Base-by-base conservation (phyloP, 2,113 vertebrate genomes). In the Hyla sarda region DNA sequence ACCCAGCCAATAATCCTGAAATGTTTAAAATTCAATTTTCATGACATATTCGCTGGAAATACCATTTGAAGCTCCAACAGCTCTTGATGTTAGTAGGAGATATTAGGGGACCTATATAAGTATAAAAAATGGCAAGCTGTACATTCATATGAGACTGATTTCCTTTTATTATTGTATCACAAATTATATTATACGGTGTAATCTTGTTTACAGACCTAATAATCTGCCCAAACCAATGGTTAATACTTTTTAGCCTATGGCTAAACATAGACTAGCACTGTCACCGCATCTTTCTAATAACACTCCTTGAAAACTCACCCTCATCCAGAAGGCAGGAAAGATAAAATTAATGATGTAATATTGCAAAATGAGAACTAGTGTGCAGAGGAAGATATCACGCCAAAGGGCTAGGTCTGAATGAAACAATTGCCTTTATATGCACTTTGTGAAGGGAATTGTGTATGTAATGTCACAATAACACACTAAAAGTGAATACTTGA, bases 331-430 rank as follows among this genome's bases (percentile, higher is more conserved):
- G 83, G 72, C 72, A 76, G 34, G 37, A n/a, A 30, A 62, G 56
- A 84, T 76, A 76, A 75, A 84, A 84, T 74, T 75, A 76, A 84
- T 76, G 83, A 56, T 76, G 72, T 76, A 76, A 84, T 84, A 76
- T 84, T 84, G 60, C 17, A 45, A 65, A 60, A 84, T 56, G 37
- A 65, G 47, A 76, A 76, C 48, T 45, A 81, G 14, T 21, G 56
- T 16, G 13, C 7, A 32, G 19, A n/a, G 37, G 25, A 28, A 28
- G 52, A 81, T 62, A 47, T 81, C 16, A 65, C 37, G n/a, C 78
- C 56, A 47, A 45, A 28, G 34, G 34, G 34, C 78, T 81, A 28
- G 78, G 14, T 56, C 50, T 50, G 16, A 32, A 19, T 32, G 48
- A 77, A 32, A 54, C 74, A 52, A 54, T 30, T 52, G 25, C 30